phyloP scores from a whole-genome alignment of 2,113 vertebrate species.

The Gopherus flavomarginatus region DNA sequence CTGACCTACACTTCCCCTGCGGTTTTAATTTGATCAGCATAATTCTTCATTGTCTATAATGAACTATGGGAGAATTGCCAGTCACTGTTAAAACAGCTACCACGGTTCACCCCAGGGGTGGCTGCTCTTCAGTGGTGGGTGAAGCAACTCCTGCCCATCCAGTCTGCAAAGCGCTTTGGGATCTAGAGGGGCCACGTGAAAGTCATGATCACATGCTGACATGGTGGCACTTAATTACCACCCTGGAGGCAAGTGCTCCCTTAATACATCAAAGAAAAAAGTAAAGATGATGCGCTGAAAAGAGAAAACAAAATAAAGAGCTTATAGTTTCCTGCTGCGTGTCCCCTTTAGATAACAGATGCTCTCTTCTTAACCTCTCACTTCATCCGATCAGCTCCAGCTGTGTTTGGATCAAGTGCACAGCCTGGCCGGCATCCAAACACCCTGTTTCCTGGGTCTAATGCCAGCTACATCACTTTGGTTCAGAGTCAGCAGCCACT shows the following conservation, averaged over 20 bases:
- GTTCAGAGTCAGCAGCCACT: neutral
- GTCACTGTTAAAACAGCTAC: rapidly evolving
- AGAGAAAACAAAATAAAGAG: slow-evolving; percentile 60
- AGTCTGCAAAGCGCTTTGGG: neutral
- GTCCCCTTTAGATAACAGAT: slow-evolving; percentile 79
- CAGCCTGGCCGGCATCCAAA: slow-evolving; percentile 61
- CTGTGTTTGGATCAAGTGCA: slow-evolving; percentile 84
- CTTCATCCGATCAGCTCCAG: slow-evolving; percentile 83
- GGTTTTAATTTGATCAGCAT: rapidly evolving
- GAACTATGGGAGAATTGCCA: rapidly evolving
- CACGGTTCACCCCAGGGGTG: neutral
- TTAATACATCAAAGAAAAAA: slow-evolving; percentile 71
- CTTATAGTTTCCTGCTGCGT: slow-evolving; percentile 64
- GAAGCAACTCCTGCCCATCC: neutral
- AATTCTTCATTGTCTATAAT: rapidly evolving
- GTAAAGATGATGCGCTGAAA: slow-evolving; percentile 59
- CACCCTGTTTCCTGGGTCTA: slow-evolving; percentile 60
- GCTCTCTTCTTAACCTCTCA: slow-evolving; percentile 81
- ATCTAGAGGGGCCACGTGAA: slow-evolving; percentile 1
- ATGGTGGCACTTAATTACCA: slow-evolving; percentile 68
- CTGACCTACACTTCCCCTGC: rapidly evolving
- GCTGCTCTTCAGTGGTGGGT: neutral
- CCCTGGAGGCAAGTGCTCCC: slow-evolving; percentile 58
- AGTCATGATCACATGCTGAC: slow-evolving; percentile 62
- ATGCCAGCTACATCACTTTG: slow-evolving; percentile 73